These are phyloP conservation scores for Gasterosteus aculeatus DNA, from an alignment of 2,113 vertebrate species.

Conservation along the genomic window DNA sequence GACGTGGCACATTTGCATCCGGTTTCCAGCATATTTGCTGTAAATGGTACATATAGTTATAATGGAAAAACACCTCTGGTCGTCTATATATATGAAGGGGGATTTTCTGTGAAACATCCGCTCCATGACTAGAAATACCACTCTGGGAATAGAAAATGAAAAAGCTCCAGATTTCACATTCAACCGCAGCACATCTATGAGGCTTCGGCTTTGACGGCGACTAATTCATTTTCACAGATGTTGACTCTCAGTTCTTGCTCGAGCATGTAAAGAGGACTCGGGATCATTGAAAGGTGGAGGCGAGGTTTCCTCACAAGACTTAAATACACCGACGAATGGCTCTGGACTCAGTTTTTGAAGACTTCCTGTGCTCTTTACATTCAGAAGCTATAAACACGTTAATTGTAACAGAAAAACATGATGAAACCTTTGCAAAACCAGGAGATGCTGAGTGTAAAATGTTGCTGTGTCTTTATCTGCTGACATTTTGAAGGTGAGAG, in stretches of 20 bases:
- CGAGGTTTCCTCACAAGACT: slow-evolving; percentile 21
- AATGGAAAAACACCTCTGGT: too few relatives aligned
- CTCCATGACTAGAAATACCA: too few relatives aligned
- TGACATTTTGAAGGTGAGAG: slow-evolving; percentile 44
- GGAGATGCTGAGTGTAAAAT: slow-evolving; percentile 27
- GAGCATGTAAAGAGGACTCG: slow-evolving; percentile 22
- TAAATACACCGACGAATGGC: slow-evolving; percentile 1
- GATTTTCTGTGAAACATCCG: slow-evolving; percentile 46
- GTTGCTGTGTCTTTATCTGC: neutral
- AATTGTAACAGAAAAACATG: neutral
- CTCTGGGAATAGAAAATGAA: slow-evolving; percentile 20
- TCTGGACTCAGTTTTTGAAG: neutral
- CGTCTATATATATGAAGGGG: neutral
- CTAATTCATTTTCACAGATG: slow-evolving; percentile 63
- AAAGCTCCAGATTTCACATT: slow-evolving; percentile 55
- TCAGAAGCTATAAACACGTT: neutral
- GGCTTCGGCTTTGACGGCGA: slow-evolving; percentile 34
- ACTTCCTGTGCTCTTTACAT: neutral
- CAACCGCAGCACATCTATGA: slow-evolving; percentile 64
- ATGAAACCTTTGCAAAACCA: neutral
- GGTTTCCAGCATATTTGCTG: too few relatives aligned
- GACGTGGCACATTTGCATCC: too few relatives aligned
- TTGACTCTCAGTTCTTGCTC: slow-evolving; percentile 51
- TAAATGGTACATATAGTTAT: too few relatives aligned
- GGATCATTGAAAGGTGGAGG: slow-evolving; percentile 5